Percentiles rank a stretch among this genome's conserved stretches.
These are phyloP conservation scores for Temnothorax longispinosus DNA, from an alignment of 1,140 invertebrate species.

Conservation along the genomic window DNA sequence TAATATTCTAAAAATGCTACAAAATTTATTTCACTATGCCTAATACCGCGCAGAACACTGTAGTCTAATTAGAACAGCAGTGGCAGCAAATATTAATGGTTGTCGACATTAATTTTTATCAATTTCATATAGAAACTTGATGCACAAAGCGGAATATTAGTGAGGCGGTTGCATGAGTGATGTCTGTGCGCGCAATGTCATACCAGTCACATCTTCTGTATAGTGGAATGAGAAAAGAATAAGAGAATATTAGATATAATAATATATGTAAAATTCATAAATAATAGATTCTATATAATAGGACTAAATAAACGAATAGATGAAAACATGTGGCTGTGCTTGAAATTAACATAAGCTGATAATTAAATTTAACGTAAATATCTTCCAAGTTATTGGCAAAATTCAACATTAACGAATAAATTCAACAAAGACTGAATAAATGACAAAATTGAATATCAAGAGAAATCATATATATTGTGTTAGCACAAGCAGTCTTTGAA, in stretches of 20 bases:
- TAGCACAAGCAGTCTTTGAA: background rate
- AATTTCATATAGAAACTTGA: slow-evolving; percentile 46
- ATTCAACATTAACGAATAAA: slow-evolving; percentile 27
- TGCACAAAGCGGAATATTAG: slow-evolving; percentile 47
- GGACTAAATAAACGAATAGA: slow-evolving; percentile 30
- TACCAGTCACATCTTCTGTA: slow-evolving; percentile 78
- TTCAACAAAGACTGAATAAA: slow-evolving; percentile 15
- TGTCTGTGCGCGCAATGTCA: slow-evolving; percentile 75
- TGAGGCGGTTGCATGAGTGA: slow-evolving; percentile 74
- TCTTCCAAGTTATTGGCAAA: background rate
- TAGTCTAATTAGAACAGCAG: slow-evolving; percentile 13
- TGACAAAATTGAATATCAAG: slow-evolving; percentile 7
- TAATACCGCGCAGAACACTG: background rate
- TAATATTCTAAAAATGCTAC: background rate
- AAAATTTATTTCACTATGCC: slow-evolving; percentile 1
- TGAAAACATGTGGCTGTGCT: background rate
- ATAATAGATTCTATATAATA: slow-evolving; percentile 15
- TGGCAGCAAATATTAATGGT: background rate
- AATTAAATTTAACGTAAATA: background rate
- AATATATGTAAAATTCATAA: slow-evolving; percentile 31
- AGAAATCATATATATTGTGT: slow-evolving; percentile 41
- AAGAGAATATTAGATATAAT: slow-evolving; percentile 66
- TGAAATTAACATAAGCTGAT: slow-evolving; percentile 8
- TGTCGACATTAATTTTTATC: slow-evolving; percentile 35
- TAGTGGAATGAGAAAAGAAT: slow-evolving; percentile 65